Evolutionary conservation across 2,797 vertebrate genomes (phyloP), one percentile per base, ranked within the genome.

Genomic region (Bufotes viridis): DNA sequence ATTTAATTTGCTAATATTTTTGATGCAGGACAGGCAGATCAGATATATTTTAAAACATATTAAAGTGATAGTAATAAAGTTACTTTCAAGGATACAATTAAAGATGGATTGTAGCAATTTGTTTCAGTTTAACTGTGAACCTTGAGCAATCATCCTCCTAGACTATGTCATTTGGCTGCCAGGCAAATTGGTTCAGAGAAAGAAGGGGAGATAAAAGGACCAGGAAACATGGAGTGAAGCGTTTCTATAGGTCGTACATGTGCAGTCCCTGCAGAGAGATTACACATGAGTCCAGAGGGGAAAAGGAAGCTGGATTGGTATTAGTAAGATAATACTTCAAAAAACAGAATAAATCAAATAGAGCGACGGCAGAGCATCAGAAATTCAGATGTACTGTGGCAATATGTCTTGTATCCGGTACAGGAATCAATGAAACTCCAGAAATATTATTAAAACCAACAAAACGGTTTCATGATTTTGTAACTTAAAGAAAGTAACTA

Each of bases 261-360:
- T 69, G n/a, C 61, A 13, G 61, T 78, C 58, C 72, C 72, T 65
- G 75, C 75, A 67, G 74, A 63, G 49, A 86, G 24, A 78, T 86
- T 86, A 85, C 34, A 49, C n/a, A 63, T 7, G 2, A 26, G 72
- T 84, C 82, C 74, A 29, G 58, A 79, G 75, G n/a, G 58, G 60
- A 24, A 53, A 67, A 55, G 42, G 49, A 79, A 67, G 61, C 34
- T 65, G 58, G n/a, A 67, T 86, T 67, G 34, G 69, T 26, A 53
- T 26, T 65, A 86, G 79, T 67, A 42, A 67, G 58, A 86, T 57
- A 86, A 86, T 57, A 86, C 61, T 86, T 86, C 49, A 86, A 53
- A 67, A 75, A 86, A 67, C 74, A 57, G 61, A 20, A 12, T 20
- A 74, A 58, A 84, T 84, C 69, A 74, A 74, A 72, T 13, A 84